Conservation (phyloP, 2,797 vertebrate species). For the Sardinella longiceps region DNA sequence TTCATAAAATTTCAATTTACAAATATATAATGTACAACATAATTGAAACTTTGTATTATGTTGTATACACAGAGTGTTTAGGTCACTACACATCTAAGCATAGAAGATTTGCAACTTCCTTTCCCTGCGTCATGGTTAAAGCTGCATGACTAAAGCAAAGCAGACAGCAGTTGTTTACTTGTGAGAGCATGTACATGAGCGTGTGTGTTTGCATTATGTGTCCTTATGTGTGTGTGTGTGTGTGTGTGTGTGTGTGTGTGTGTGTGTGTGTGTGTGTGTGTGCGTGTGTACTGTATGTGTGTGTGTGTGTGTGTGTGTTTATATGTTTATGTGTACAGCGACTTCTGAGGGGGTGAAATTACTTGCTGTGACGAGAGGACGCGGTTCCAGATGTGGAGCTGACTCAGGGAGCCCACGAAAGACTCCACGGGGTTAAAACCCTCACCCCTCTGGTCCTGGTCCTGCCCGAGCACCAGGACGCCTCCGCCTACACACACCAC, state of each 20-base stretch:
- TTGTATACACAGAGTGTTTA: neutral
- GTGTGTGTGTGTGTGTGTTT: neutral
- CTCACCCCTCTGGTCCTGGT: slow-evolving; percentile 93
- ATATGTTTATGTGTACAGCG: neutral
- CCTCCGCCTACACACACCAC: slow-evolving; percentile 81
- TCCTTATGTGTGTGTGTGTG: neutral
- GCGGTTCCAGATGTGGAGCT: slow-evolving; percentile 95
- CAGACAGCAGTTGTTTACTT: neutral
- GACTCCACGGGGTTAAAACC: slow-evolving; percentile 98
- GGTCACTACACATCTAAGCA: too few relatives aligned
- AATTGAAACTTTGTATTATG: neutral
- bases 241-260: neutral
- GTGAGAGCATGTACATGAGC: neutral
- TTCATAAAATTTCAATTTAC: too few relatives aligned
- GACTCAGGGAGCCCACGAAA: slow-evolving; percentile 96
- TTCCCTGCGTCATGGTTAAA: neutral
- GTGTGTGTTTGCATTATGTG: neutral
- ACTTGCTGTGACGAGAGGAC: slow-evolving; percentile 92
- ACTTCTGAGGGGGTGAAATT: neutral
- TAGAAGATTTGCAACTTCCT: neutral
- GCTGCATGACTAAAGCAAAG: neutral
- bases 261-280: neutral
- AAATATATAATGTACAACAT: too few relatives aligned
- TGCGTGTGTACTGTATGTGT: neutral
- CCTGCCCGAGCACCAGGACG: slow-evolving; percentile 92